Percentiles rank a stretch among this genome's conserved stretches.
Evolutionary conservation across 2,888 invertebrate genomes (phyloP).

Genomic region (Arctia plantaginis): DNA sequence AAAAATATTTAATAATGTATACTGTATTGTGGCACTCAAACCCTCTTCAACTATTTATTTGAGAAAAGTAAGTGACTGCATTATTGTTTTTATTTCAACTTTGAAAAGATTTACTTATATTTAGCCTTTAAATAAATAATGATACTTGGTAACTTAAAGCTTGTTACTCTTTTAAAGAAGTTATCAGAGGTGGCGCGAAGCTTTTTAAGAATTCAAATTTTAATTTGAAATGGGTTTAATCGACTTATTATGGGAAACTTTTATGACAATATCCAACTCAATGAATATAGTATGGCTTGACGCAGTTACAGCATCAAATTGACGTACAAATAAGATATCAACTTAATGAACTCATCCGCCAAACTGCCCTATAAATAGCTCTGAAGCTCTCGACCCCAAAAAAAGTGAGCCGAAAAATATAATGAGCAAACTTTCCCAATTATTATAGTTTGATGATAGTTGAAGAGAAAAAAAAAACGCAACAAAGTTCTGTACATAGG

Average conservation of each 20-base stretch:
- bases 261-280: neutral
- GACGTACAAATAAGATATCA: conserved; percentile 10
- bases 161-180: too few species aligned
- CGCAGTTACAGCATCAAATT: neutral
- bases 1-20: neutral
- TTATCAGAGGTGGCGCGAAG: too few species aligned
- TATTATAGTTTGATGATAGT: conserved; percentile 78
- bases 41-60: neutral
- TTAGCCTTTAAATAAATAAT: too few species aligned
- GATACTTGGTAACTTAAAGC: too few species aligned
- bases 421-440: conserved; percentile 85
- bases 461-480: conserved; percentile 61
- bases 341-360: conserved; percentile 20
- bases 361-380: conserved; percentile 21
- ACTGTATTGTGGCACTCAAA: too few species aligned
- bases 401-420: conserved; percentile 74
- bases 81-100: neutral
- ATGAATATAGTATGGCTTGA: neutral
- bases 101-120: neutral
- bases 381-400: conserved; percentile 41
- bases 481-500: conserved; percentile 59
- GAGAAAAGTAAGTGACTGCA: neutral
- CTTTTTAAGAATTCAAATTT: too few species aligned
- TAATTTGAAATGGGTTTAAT: too few species aligned
- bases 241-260: neutral